Evolutionary conservation across 2,888 invertebrate species (phyloP).

Genomic region (Acrocyrtus sp.): DNA sequence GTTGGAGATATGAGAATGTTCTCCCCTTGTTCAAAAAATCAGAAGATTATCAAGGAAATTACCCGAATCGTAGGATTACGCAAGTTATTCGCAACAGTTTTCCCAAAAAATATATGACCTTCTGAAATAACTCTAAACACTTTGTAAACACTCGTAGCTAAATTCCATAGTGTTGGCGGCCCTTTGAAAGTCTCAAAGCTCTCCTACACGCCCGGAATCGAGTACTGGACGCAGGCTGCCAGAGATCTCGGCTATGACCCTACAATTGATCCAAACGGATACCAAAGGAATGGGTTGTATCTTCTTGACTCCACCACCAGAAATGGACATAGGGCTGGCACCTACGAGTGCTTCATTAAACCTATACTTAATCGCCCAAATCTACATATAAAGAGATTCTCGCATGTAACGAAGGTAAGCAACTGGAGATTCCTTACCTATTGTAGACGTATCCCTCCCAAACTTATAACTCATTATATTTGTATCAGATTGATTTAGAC

Average conservation of each 20-base stretch:
- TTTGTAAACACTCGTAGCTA: constrained; percentile 5
- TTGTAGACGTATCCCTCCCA: too few relatives aligned
- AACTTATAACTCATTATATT: too few relatives aligned
- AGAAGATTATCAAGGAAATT: constrained; percentile 31
- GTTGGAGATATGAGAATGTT: constrained; percentile 36
- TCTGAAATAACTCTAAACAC: too few relatives aligned
- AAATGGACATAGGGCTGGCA: constrained; percentile 29
- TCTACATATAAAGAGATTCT: constrained; percentile 26
- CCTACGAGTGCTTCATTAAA: constrained; percentile 25
- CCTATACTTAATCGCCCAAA: constrained; percentile 14
- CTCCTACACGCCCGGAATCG: not conserved
- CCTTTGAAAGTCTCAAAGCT: constrained; percentile 20
- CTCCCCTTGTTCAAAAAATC: constrained; percentile 31
- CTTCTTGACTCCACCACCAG: constrained; percentile 27
- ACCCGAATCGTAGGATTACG: constrained; percentile 13
- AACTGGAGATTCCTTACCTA: too few relatives aligned
- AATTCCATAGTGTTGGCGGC: constrained; percentile 38
- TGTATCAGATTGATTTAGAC: constrained; percentile 32
- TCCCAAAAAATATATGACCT: too few relatives aligned
- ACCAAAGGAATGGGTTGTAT: constrained; percentile 27
- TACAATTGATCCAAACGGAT: constrained; percentile 31
- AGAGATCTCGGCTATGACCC: constrained; percentile 30
- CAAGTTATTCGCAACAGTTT: not conserved
- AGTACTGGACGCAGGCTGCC: constrained; percentile 36
- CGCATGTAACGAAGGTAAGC: constrained; percentile 44